Base-by-base conservation (phyloP, 2,113 vertebrate genomes). In the Poeciliopsis occidentalis region DNA sequence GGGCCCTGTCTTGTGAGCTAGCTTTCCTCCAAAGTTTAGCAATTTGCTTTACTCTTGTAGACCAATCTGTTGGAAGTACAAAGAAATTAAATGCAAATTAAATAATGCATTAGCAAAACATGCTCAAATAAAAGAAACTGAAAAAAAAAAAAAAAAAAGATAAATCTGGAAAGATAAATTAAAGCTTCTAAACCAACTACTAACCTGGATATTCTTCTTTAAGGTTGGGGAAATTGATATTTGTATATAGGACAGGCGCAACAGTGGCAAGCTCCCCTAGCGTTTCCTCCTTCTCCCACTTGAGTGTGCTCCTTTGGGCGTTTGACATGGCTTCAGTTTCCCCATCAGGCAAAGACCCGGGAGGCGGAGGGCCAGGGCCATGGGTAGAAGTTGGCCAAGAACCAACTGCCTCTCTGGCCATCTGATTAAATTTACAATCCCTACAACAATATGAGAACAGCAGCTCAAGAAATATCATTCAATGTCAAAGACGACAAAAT, bases 11-110 rank as follows among this genome's bases (percentile, higher is more conserved):
- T 91, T 98, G 97, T 1, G 98, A 98, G 87, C 98, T 99, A 82
- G 98, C 98, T 93, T 99, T 99, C 88, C 98, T 96, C 98, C 98
- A 99, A 29, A 99, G 89, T 88, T 99, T 99, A 81, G 98, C 97
- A 88, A 99, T 99, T 85, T 99, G 98, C 85, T 99, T 99, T 87
- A 98, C 97, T 94, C 98, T 95, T 62, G 97, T 99, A 34, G 97
- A 90, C 98, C 98, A 99, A 82, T 99, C 98, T 99, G 88, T 92
- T 60, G 72, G 78, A 85, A 39, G 27, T 90, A 83, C 87, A 86
- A 71, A 64, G 89, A 6, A 37, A 19, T 5, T 67, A 19, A 37
- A 37, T 24, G 24, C 27, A 47, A 0, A 44, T 4, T 57, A 71
- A 41, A 44, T 15, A 4, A n/a, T 69, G 8, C 17, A 47, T 17